phyloP scores from a whole-genome alignment of 2,113 vertebrate species.

The Camelus bactrianus region DNA sequence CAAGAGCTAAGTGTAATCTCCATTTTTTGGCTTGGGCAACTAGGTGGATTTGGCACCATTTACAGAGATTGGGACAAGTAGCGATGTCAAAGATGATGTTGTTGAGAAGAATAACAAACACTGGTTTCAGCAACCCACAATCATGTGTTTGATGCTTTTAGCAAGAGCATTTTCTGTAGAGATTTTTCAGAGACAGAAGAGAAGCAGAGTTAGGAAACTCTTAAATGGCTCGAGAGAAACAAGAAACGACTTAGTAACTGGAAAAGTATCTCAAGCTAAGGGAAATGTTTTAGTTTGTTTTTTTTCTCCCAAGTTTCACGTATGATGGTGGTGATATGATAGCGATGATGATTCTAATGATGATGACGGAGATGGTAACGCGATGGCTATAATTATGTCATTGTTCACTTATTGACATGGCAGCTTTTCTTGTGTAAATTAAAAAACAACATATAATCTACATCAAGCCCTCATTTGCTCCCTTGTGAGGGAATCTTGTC shows the following conservation, averaged over 20 bases:
- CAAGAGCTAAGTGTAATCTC: background rate
- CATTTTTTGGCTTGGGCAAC: background rate
- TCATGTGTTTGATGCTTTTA: background rate
- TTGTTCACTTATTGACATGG: background rate
- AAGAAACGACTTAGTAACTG: background rate
- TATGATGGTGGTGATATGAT: background rate
- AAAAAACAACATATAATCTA: background rate
- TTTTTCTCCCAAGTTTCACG: background rate
- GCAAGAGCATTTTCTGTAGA: background rate
- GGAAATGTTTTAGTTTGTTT: background rate
- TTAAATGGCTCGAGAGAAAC: background rate
- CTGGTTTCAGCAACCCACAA: background rate
- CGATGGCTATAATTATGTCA: background rate
- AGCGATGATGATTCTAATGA: background rate
- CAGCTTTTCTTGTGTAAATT: conserved; percentile 18
- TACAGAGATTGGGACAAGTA: background rate
- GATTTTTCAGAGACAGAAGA: background rate
- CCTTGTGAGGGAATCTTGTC: background rate
- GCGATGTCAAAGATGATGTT: background rate
- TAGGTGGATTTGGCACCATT: background rate
- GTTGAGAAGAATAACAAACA: background rate
- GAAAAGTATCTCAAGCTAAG: background rate
- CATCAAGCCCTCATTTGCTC: conserved; percentile 41
- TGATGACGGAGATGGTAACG: background rate
- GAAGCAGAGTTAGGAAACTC: background rate